Evolutionary conservation across 2,113 vertebrate genomes (phyloP).

Genomic region (Tupaia tana): DNA sequence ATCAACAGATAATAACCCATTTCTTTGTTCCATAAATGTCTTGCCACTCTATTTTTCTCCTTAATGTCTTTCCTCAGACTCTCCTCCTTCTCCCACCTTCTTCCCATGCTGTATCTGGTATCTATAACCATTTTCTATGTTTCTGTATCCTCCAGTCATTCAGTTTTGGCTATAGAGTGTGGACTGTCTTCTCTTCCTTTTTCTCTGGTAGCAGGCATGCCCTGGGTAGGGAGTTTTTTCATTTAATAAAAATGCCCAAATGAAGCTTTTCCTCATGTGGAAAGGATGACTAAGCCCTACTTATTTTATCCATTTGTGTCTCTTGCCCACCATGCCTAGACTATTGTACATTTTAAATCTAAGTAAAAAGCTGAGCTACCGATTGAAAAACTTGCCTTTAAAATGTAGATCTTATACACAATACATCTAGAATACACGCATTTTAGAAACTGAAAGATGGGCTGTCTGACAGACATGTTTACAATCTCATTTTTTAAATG

Average conservation of each 20-base stretch:
- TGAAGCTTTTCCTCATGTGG: background rate
- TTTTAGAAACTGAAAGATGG: background rate
- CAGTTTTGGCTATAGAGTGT: too few species aligned
- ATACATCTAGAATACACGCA: background rate
- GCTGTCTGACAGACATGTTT: background rate
- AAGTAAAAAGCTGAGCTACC: background rate
- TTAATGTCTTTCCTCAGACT: too few species aligned
- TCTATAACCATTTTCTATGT: too few species aligned
- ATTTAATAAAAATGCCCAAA: background rate
- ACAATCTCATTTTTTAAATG: conserved; percentile 62
- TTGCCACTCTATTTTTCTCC: too few species aligned
- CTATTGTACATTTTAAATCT: background rate
- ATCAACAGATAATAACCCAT: too few species aligned
- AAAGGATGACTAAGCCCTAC: background rate
- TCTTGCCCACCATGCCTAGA: background rate
- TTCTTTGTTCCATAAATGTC: too few species aligned
- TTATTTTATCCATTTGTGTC: background rate
- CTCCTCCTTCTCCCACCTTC: too few species aligned
- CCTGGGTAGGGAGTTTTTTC: too few species aligned
- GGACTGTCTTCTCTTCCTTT: too few species aligned
- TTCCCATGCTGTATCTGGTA: too few species aligned
- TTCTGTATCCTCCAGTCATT: too few species aligned
- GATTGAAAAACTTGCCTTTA: background rate
- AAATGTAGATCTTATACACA: background rate
- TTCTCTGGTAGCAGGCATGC: too few species aligned